Percentiles rank a stretch among this genome's conserved stretches.
These are phyloP conservation scores for Cichlasoma orientale DNA, from an alignment of 2,797 vertebrate species.

Conservation along the genomic window DNA sequence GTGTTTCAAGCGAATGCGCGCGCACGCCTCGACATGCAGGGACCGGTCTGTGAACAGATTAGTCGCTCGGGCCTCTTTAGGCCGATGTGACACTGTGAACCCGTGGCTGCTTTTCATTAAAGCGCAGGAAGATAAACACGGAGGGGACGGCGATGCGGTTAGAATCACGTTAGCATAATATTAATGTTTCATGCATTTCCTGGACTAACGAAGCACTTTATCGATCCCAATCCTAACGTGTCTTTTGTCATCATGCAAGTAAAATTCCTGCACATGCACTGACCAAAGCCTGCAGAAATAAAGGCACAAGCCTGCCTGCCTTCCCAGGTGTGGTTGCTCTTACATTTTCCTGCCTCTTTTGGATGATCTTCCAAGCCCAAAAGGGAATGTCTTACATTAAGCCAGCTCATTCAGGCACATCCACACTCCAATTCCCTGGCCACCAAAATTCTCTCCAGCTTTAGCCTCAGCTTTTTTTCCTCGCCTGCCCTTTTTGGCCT, in stretches of 20 bases:
- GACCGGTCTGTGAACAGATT: neutral
- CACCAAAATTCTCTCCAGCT: conserved; percentile 60
- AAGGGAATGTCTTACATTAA: conserved; percentile 64
- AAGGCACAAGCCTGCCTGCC: neutral
- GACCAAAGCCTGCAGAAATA: neutral
- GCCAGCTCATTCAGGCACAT: conserved; percentile 57
- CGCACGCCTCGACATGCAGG: conserved; percentile 42
- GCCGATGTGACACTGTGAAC: conserved; percentile 25
- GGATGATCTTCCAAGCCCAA: conserved; percentile 35
- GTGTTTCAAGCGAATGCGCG: conserved; percentile 29
- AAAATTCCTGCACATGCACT: neutral
- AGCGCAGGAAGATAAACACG: neutral
- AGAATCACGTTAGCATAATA: neutral
- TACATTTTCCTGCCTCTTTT: conserved; percentile 16
- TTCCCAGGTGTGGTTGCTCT: conserved; percentile 29
- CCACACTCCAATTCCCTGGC: conserved; percentile 53
- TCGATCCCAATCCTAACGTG: neutral
- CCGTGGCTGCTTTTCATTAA: conserved; percentile 9
- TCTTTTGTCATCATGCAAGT: neutral
- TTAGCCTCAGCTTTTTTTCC: conserved; percentile 44
- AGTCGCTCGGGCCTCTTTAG: conserved; percentile 16
- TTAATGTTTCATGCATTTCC: neutral
- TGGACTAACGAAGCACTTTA: neutral
- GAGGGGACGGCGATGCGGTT: conserved; percentile 11
- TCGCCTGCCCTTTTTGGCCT: conserved; percentile 63